Evolutionary conservation across 2,797 vertebrate genomes (phyloP).

Genomic region (Intellagama lesueurii): DNA sequence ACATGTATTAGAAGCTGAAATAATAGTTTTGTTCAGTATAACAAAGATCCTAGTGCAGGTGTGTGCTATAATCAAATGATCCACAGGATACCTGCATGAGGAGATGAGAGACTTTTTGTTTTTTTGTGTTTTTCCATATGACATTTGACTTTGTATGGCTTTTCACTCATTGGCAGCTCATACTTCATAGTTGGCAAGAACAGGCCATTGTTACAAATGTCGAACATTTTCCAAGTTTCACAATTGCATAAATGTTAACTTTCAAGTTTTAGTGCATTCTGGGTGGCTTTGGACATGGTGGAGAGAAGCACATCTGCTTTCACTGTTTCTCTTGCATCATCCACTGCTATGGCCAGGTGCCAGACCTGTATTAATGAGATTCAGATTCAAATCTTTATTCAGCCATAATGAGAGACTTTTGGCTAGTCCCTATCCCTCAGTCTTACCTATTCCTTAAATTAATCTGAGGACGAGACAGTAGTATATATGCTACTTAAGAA

Average conservation of each 20-base stretch:
- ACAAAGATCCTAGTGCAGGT: neutral
- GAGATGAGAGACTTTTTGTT: neutral
- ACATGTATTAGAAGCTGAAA: neutral
- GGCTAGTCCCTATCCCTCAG: neutral
- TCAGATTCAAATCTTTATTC: neutral
- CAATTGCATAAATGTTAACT: neutral
- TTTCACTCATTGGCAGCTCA: neutral
- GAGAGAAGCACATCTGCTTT: neutral
- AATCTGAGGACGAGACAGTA: no score
- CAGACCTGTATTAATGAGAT: neutral
- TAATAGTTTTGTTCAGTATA: neutral
- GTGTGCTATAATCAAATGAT: neutral
- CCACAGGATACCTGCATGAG: neutral
- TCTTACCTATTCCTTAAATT: no score
- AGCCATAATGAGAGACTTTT: neutral
- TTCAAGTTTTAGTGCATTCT: neutral
- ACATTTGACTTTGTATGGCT: neutral
- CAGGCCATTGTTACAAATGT: neutral
- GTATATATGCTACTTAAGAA: no score
- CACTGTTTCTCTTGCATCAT: neutral
- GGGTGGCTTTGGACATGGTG: neutral
- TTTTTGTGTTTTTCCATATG: neutral
- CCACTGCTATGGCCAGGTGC: neutral
- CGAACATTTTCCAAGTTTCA: neutral
- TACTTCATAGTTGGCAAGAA: neutral